Evolutionary conservation across 2,888 invertebrate genomes (phyloP), one percentile per base, ranked within the genome.

Genomic region (Apoda limacodes): DNA sequence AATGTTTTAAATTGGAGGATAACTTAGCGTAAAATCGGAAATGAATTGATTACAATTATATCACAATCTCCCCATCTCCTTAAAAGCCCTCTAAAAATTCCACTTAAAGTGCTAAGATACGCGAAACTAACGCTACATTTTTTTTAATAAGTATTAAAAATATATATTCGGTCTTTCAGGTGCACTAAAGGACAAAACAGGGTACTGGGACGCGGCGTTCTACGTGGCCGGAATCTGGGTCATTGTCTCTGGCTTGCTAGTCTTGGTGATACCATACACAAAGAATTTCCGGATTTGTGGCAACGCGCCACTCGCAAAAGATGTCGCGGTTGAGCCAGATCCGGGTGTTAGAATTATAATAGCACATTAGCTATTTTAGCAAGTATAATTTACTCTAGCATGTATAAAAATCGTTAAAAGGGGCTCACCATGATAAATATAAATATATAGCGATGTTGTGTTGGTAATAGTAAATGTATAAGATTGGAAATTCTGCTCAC

Each of bases 191-290:
- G 91, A 92, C 55, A 55, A 83, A 11, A 90, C 89, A 3, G 80
- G 83, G 2, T 69, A 80, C 19, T 94, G 93, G 89, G 88, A 91
- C 45, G 82, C 88, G 37, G 88, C 92, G 0, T 94, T 93, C 67
- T 88, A 89, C 60, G 83, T 89, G 42, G 89, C 92, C 19, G 93
- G 93, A 9, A 70, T 89, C 25, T 93, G 92, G 85, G 92, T 94
- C 30, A 83, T 90, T 10, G 64, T 93, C 11, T 88, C 93, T 14
- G 95, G 94, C 15, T 44, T 88, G 0, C 63, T 89, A 1, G 84
- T 89, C 7, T 83, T 82, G 1, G 66, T 87, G 2, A 87, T 89
- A 42, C 88, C 88, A 0, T 84, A 72, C 49, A 87, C 88, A 4
- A 84, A 81, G 48, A 88, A 88, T 54, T 82, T 85, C 46, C 83